Conservation (phyloP, 2,888 invertebrate genomes). For the Leptopilina drosophilae region DNA sequence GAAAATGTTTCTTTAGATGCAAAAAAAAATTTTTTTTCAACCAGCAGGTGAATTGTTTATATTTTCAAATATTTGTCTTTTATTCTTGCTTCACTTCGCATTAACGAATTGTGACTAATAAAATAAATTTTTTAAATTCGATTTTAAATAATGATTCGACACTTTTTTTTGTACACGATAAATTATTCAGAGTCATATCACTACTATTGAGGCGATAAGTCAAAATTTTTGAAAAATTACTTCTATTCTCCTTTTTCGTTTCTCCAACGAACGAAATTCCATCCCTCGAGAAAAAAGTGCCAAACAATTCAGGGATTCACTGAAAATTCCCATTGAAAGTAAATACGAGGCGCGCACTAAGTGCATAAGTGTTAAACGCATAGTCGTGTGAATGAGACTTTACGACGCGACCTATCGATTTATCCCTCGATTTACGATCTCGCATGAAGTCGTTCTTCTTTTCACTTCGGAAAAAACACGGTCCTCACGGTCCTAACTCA, state of each 20-base stretch:
- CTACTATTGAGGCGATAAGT: background rate
- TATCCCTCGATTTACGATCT: conserved; percentile 49
- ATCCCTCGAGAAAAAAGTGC: background rate
- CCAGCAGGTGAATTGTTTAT: background rate
- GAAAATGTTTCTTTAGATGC: conserved; percentile 22
- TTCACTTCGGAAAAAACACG: conserved; percentile 2
- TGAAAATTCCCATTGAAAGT: background rate
- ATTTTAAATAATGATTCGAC: background rate
- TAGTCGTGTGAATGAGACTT: conserved; percentile 45
- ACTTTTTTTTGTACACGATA: background rate
- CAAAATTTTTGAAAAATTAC: background rate
- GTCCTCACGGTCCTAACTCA: no score
- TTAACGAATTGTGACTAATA: no score
- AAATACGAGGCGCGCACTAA: background rate
- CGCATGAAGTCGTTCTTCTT: conserved; percentile 42
- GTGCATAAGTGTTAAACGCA: conserved; percentile 34
- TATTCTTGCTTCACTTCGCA: no score
- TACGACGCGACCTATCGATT: conserved; percentile 51
- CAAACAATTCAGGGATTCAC: background rate
- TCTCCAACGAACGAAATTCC: no score
- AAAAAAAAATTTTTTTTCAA: background rate
- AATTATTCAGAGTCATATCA: conserved; percentile 22
- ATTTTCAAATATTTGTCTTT: no score
- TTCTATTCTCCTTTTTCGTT: background rate
- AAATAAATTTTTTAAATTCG: background rate